Evolutionary conservation across 2,797 vertebrate genomes (phyloP).

Genomic region (Pangasius macronema): DNA sequence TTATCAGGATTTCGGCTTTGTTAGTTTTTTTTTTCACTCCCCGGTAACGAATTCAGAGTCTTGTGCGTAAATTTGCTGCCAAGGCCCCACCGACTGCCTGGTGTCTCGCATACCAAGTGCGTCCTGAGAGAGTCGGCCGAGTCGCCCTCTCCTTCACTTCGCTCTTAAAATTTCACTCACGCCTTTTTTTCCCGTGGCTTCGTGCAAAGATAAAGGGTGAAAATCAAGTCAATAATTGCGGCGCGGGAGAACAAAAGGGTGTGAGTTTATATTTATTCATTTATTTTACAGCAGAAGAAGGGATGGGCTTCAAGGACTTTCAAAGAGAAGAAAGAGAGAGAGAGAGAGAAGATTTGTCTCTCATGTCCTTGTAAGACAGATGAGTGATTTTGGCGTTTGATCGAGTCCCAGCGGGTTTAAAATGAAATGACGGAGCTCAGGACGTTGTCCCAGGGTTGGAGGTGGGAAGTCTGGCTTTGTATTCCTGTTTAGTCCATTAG

Average conservation of each 20-base stretch:
- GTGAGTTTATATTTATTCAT: slow-evolving; percentile 70
- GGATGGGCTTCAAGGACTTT: slow-evolving; percentile 68
- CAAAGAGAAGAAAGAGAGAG: slow-evolving; percentile 54
- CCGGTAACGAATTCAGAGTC: slow-evolving; percentile 69
- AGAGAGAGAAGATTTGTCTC: slow-evolving; percentile 50
- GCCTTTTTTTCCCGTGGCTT: slow-evolving; percentile 50
- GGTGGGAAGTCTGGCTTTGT: background rate
- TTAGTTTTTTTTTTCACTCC: slow-evolving; percentile 34
- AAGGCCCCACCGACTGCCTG: slow-evolving; percentile 63
- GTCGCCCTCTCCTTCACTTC: slow-evolving; percentile 53
- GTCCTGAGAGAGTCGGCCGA: slow-evolving; percentile 60
- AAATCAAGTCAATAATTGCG: slow-evolving; percentile 70
- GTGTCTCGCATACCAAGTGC: slow-evolving; percentile 73
- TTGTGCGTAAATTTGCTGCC: slow-evolving; percentile 68
- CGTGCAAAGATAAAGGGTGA: slow-evolving; percentile 66
- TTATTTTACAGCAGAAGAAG: slow-evolving; percentile 70
- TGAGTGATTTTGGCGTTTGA: slow-evolving; percentile 50
- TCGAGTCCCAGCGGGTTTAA: slow-evolving; percentile 32
- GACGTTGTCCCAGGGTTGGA: slow-evolving; percentile 22
- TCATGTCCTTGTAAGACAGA: slow-evolving; percentile 62
- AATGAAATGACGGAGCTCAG: slow-evolving; percentile 11
- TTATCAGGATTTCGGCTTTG: slow-evolving; percentile 44
- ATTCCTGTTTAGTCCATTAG: background rate
- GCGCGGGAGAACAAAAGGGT: slow-evolving; percentile 62
- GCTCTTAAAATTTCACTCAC: slow-evolving; percentile 70